Base-by-base conservation (phyloP, 2,888 invertebrate species). In the Lasiommata megera region DNA sequence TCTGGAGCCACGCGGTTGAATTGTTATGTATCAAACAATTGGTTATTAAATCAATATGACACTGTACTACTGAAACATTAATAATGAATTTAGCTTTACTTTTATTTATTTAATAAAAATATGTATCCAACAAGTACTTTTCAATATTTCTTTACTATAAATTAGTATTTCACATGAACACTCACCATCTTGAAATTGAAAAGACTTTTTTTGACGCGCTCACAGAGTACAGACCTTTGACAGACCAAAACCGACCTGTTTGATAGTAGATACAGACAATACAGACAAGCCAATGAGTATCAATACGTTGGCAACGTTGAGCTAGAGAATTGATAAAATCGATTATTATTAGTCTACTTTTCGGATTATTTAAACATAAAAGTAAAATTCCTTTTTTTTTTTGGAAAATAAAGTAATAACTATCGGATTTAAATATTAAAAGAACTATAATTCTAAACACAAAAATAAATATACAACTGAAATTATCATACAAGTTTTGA, bases 151-250 rank as follows among this genome's bases (percentile, higher is more conserved):
- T 18, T 14, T 14, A 18, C 5, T 14, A 38, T 11, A 28, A 38
- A 28, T 16, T 36, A 3, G n/a, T 14, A 29, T 11, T 38, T 29
- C 23, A 55, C 59, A 60, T 56, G 43, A 62, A 43, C 62, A 88
- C 89, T 90, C 88, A 90, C 89, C 89, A 90, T 90, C 77, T 88
- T 89, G 88, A 76, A 85, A 81, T 76, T 80, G 78, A 80, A 89
- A 88, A 90, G 88, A 84, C 80, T 72, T 67, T 67, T 68, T 61
- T 44, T 28, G 43, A 28, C 60, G 63, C 58, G 43, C 36, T 43
- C 51, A 67, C 58, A 62, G 58, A 64, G 55, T n/a, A 7, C 28
- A 28, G 5, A 31, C 9, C 1, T 31, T 31, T 6, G 9, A 9
- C 5, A 23, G 23, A 23, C 23, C 2, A 23, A 5, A 23, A 31